Percentiles rank a stretch among this genome's conserved stretches.
Conservation (phyloP, 2,888 invertebrate species). For the Himalopsyche japonica region DNA sequence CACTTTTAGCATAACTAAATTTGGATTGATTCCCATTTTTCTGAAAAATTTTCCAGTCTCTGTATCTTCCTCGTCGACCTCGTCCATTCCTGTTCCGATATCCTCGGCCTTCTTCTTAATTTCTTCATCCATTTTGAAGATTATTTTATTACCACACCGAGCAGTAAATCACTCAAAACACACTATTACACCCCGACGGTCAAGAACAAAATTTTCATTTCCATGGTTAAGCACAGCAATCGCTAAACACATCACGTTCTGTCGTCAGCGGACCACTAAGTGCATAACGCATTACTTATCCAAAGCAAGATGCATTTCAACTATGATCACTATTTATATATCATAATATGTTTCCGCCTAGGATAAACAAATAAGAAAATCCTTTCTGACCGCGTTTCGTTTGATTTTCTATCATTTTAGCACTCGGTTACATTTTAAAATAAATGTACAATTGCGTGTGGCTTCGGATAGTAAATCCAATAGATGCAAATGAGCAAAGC, state of each 20-base stretch:
- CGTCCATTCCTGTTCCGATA: slow-evolving; percentile 53
- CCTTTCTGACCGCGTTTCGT: background rate
- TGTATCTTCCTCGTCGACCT: slow-evolving; percentile 46
- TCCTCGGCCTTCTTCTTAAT: slow-evolving; percentile 57
- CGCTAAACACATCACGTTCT: background rate
- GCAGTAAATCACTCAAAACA: background rate
- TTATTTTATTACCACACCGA: background rate
- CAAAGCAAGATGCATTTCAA: background rate
- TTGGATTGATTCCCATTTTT: slow-evolving; percentile 69
- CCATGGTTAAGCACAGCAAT: background rate
- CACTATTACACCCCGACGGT: background rate
- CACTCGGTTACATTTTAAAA: background rate
- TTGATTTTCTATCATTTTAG: background rate
- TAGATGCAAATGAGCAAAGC: background rate
- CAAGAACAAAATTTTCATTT: background rate
- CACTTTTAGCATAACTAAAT: slow-evolving; percentile 79
- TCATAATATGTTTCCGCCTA: background rate
- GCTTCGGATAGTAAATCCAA: background rate
- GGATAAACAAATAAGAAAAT: background rate
- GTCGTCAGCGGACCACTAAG: background rate
- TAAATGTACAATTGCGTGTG: background rate
- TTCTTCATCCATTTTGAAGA: slow-evolving; percentile 37
- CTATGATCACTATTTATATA: background rate
- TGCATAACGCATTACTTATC: background rate
- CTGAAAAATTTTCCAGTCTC: slow-evolving; percentile 51